Evolutionary conservation across 2,113 vertebrate species (phyloP).

Genomic region (Hippocampus guttulatus): DNA sequence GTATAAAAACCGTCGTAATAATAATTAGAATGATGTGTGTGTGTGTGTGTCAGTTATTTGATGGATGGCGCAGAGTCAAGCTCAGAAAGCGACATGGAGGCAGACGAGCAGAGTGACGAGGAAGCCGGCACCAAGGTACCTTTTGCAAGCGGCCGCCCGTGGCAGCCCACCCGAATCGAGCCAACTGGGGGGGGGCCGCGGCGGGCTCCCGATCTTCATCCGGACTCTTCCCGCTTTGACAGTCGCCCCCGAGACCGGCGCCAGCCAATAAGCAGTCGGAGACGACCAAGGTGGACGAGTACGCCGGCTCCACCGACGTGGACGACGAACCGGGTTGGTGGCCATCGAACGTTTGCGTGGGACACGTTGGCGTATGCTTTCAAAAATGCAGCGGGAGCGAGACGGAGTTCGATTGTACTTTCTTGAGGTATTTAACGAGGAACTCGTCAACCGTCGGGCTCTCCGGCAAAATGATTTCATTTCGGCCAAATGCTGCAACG

Average conservation of each 20-base stretch:
- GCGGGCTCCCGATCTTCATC: background rate
- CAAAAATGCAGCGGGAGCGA: too few relatives aligned
- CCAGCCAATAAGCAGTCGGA: constrained; percentile 41
- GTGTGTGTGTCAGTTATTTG: constrained; percentile 70
- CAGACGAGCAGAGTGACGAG: constrained; percentile 57
- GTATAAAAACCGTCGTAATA: too few relatives aligned
- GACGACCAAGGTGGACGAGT: constrained; percentile 52
- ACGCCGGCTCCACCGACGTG: constrained; percentile 65
- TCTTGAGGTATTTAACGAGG: too few relatives aligned
- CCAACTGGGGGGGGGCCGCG: background rate
- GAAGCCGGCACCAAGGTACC: constrained; percentile 58
- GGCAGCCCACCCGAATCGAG: background rate
- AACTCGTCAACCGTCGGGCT: too few relatives aligned
- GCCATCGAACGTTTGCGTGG: background rate
- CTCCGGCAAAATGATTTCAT: background rate
- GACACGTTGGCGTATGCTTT: too few relatives aligned
- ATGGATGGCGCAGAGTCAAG: constrained; percentile 79
- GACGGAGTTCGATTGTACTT: too few relatives aligned
- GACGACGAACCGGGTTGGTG: constrained; percentile 61
- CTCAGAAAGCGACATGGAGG: constrained; percentile 70
- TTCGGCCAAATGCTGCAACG: background rate
- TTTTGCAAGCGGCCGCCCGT: background rate
- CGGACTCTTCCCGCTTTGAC: constrained; percentile 7
- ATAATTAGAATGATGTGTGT: background rate
- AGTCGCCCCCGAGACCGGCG: constrained; percentile 39